These are phyloP conservation scores for Tonatia bakeri DNA, from an alignment of 2,113 vertebrate genomes.

Conservation along the genomic window DNA sequence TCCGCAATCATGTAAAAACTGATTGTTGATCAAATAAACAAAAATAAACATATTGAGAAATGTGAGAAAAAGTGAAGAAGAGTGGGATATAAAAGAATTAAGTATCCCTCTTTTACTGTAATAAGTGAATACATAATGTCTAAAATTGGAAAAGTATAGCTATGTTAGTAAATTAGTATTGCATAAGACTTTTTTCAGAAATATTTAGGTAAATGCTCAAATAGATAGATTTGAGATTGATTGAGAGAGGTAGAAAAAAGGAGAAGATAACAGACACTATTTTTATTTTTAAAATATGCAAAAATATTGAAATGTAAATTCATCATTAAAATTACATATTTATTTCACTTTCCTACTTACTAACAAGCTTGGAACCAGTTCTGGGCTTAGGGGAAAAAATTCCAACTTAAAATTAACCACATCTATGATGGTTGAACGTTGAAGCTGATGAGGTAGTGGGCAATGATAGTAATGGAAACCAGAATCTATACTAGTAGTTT, in stretches of 20 bases:
- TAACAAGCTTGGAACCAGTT: not conserved
- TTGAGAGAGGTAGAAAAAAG: not conserved
- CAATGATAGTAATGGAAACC: not conserved
- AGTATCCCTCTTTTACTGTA: not conserved
- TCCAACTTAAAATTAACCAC: conserved; percentile 1
- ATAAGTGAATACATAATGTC: not conserved
- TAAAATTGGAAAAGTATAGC: not conserved
- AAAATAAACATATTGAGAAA: not conserved
- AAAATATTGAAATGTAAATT: not conserved
- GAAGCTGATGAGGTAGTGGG: not conserved
- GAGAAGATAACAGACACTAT: not conserved
- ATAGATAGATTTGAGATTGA: not conserved
- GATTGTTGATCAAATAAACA: not conserved
- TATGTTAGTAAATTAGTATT: not conserved
- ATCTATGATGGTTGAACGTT: not conserved
- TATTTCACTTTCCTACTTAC: not conserved
- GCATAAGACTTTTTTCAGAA: not conserved
- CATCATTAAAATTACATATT: not conserved
- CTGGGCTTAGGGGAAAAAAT: not conserved
- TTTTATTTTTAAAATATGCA: not conserved
- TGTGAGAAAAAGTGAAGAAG: not conserved
- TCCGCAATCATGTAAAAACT: not conserved
- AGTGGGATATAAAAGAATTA: not conserved
- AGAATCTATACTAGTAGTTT: conserved; percentile 8
- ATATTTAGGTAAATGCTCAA: not conserved